Evolutionary conservation across 1,140 invertebrate genomes (phyloP).

Genomic region (Lordiphosa stackelbergi): DNA sequence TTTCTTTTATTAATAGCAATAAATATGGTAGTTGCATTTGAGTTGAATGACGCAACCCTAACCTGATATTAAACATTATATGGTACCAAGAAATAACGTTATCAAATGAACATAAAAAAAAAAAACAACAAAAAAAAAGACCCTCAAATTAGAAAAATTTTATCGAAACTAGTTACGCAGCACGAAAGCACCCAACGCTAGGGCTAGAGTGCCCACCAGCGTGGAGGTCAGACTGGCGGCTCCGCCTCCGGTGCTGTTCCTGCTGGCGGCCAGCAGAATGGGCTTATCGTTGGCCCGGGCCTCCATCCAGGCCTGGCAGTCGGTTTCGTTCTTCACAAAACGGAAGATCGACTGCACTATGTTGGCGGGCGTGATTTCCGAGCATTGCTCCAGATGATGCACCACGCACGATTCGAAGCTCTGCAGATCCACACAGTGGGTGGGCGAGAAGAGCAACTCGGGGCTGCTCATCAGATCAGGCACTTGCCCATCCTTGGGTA

Average conservation of each 20-base stretch:
- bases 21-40: constrained; percentile 35
- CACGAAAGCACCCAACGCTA: constrained; percentile 19
- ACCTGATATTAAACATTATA: constrained; percentile 31
- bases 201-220: constrained; percentile 22
- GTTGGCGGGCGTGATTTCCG: constrained; percentile 86
- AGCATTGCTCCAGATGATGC: constrained; percentile 82
- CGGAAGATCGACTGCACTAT: constrained; percentile 87
- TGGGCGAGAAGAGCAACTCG: constrained; percentile 57
- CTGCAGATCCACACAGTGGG: constrained; percentile 78
- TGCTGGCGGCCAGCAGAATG: constrained; percentile 32
- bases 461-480: constrained; percentile 64
- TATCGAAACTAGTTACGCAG: constrained; percentile 23
- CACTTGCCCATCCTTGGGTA: constrained; percentile 73
- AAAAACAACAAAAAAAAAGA: constrained; percentile 12
- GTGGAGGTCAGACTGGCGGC: constrained; percentile 12
- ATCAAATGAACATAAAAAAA: constrained; percentile 1
- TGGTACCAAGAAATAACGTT: constrained; percentile 19
- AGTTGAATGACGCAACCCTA: constrained; percentile 12
- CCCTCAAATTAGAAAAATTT: neutral
- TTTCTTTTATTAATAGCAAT: constrained; percentile 44
- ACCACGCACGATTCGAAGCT: constrained; percentile 83
- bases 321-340: constrained; percentile 83
- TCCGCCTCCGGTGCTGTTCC: constrained; percentile 37
- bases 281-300: constrained; percentile 53
- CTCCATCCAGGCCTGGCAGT: constrained; percentile 79